phyloP scores from a whole-genome alignment of 2,113 vertebrate species.

The Leuciscus idus region DNA sequence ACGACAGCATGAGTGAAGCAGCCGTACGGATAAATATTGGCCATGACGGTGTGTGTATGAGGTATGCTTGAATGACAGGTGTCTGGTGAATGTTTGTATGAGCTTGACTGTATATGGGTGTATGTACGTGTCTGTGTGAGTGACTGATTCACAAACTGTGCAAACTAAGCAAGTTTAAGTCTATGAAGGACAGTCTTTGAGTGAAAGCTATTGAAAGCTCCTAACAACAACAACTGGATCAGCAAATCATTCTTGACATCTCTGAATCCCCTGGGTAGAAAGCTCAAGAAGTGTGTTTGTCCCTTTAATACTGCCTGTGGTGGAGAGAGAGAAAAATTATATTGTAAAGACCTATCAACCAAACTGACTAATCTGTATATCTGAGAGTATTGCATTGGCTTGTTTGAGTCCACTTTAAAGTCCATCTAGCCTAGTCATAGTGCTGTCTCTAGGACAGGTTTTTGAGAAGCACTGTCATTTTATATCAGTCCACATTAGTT shows the following conservation, averaged over 20 bases:
- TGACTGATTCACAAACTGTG: background rate
- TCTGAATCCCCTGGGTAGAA: background rate
- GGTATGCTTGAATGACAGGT: constrained; percentile 3
- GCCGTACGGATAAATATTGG: constrained; percentile 76
- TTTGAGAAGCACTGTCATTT: too few relatives aligned
- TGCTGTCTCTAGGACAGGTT: too few relatives aligned
- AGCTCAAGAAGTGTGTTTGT: background rate
- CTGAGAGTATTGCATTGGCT: too few relatives aligned
- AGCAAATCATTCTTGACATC: background rate
- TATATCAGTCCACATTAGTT: too few relatives aligned
- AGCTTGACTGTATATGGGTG: background rate
- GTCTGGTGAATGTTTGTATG: constrained; percentile 4
- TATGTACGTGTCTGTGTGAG: background rate
- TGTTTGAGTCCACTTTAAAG: too few relatives aligned
- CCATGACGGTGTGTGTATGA: constrained; percentile 64
- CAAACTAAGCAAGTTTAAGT: background rate
- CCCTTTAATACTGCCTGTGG: background rate
- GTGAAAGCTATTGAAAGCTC: background rate
- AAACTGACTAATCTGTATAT: background rate
- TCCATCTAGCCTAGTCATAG: too few relatives aligned
- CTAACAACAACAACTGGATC: constrained; percentile 24
- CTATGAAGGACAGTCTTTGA: background rate
- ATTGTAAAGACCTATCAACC: background rate
- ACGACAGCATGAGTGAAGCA: constrained; percentile 89
- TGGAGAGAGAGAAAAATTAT: background rate